Percentiles rank a stretch among this genome's conserved stretches.
Evolutionary conservation across 2,888 invertebrate genomes (phyloP).

Genomic region (Chelonus formosanus): DNA sequence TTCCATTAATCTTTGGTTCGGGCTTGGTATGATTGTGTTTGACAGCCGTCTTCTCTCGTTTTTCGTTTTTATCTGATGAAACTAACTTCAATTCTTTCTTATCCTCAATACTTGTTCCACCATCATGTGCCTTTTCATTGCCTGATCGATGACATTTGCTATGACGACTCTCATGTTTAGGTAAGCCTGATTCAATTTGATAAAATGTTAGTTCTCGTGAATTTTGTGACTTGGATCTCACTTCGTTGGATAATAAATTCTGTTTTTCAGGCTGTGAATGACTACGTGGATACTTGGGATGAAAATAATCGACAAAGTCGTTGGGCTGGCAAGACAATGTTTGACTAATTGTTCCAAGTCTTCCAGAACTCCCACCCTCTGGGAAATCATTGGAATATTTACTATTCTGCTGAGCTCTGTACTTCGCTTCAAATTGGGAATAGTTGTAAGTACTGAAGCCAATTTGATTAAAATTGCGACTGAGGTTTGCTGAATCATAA

Average conservation of each 20-base stretch:
- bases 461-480: conserved; percentile 56
- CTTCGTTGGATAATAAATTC: conserved; percentile 51
- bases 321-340: conserved; percentile 41
- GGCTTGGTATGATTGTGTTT: conserved; percentile 48
- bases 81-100: conserved; percentile 35
- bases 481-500: conserved; percentile 62
- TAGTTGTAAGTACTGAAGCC: conserved; percentile 59
- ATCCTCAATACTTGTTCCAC: conserved; percentile 45
- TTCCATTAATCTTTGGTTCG: conserved; percentile 48
- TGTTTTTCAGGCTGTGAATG: conserved; percentile 59
- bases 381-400: conserved; percentile 55
- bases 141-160: conserved; percentile 48
- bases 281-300: conserved; percentile 53
- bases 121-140: conserved; percentile 50
- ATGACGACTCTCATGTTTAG: conserved; percentile 51
- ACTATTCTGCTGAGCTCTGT: conserved; percentile 51
- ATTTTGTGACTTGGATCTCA: conserved; percentile 59
- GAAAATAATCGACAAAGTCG: conserved; percentile 46
- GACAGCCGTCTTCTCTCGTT: conserved; percentile 43
- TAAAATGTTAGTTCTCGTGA: conserved; percentile 55
- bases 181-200: conserved; percentile 56
- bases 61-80: conserved; percentile 42
- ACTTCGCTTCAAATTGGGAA: conserved; percentile 58
- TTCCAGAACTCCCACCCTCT: conserved; percentile 52
- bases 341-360: conserved; percentile 43